Evolutionary conservation across 2,113 vertebrate species (phyloP).

Genomic region (Noturus placidus): DNA sequence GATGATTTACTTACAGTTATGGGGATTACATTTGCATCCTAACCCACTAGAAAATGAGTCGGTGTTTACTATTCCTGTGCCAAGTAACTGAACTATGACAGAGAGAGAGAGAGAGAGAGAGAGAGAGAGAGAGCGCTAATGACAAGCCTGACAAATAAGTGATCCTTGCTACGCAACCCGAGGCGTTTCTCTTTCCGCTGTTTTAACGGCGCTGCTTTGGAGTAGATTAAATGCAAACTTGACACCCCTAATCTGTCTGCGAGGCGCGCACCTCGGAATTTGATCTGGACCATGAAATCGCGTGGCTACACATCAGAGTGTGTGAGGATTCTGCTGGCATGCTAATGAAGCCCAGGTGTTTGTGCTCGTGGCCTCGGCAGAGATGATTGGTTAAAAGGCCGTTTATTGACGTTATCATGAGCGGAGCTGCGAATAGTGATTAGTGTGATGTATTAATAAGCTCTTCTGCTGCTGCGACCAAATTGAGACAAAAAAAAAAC

Average conservation of each 20-base stretch:
- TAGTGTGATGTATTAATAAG: background rate
- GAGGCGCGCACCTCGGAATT: slow-evolving; percentile 70
- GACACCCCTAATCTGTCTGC: slow-evolving; percentile 67
- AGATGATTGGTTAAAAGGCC: slow-evolving; percentile 12
- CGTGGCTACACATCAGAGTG: slow-evolving; percentile 75
- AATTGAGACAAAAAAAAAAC: too few relatives aligned
- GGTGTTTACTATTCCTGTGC: slow-evolving; percentile 18
- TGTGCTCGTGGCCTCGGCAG: slow-evolving; percentile 33
- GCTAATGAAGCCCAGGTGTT: slow-evolving; percentile 62
- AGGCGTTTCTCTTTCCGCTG: slow-evolving; percentile 53
- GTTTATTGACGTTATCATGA: background rate
- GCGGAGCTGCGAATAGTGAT: background rate
- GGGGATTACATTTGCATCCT: slow-evolving; percentile 3
- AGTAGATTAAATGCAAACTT: slow-evolving; percentile 63
- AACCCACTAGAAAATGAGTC: background rate
- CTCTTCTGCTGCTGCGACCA: background rate
- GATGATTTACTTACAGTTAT: background rate
- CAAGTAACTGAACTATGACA: slow-evolving; percentile 10
- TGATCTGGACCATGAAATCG: slow-evolving; percentile 78
- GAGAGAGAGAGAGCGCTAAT: slow-evolving; percentile 9
- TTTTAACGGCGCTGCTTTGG: slow-evolving; percentile 53
- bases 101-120: background rate
- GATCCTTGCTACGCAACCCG: slow-evolving; percentile 41
- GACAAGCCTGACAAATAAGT: slow-evolving; percentile 35
- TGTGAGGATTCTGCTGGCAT: slow-evolving; percentile 68